Evolutionary conservation across 2,888 invertebrate species (phyloP).

Genomic region (Petrolisthes cinctipes): DNA sequence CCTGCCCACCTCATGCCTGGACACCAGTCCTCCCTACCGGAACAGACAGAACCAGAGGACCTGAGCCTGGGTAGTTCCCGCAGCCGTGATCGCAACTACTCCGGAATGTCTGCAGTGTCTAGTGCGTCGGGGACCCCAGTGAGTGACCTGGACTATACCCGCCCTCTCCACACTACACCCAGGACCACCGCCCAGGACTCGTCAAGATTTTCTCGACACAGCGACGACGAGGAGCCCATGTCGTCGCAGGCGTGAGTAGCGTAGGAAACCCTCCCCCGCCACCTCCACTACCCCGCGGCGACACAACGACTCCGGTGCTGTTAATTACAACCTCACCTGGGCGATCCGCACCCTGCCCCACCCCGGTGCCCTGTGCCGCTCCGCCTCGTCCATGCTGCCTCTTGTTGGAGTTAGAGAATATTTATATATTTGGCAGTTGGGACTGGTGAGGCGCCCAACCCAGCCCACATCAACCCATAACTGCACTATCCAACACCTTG

Average conservation of each 20-base stretch:
- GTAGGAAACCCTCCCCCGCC: slow-evolving; percentile 1
- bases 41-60: slow-evolving; percentile 91
- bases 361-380: slow-evolving; percentile 44
- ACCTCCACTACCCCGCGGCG: slow-evolving; percentile 16
- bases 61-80: slow-evolving; percentile 69
- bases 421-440: slow-evolving; percentile 51
- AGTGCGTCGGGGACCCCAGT: slow-evolving; percentile 39
- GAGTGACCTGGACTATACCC: slow-evolving; percentile 46
- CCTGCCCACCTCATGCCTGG: slow-evolving; percentile 71
- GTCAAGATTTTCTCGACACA: slow-evolving; percentile 42
- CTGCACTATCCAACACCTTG: not conserved
- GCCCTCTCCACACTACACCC: slow-evolving; percentile 22
- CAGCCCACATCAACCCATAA: not conserved
- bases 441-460: slow-evolving; percentile 36
- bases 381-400: slow-evolving; percentile 40
- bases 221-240: slow-evolving; percentile 54
- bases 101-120: slow-evolving; percentile 49
- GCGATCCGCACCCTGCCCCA: slow-evolving; percentile 33
- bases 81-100: slow-evolving; percentile 43
- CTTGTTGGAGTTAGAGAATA: slow-evolving; percentile 62
- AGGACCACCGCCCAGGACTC: slow-evolving; percentile 33
- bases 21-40: slow-evolving; percentile 55
- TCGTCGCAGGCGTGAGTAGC: slow-evolving; percentile 47
- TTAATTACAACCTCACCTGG: not conserved
- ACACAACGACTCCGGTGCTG: slow-evolving; percentile 53